Percentiles rank a stretch among this genome's conserved stretches.
Conservation (phyloP, 1,140 invertebrate species). For the Bombyx mandarina region DNA sequence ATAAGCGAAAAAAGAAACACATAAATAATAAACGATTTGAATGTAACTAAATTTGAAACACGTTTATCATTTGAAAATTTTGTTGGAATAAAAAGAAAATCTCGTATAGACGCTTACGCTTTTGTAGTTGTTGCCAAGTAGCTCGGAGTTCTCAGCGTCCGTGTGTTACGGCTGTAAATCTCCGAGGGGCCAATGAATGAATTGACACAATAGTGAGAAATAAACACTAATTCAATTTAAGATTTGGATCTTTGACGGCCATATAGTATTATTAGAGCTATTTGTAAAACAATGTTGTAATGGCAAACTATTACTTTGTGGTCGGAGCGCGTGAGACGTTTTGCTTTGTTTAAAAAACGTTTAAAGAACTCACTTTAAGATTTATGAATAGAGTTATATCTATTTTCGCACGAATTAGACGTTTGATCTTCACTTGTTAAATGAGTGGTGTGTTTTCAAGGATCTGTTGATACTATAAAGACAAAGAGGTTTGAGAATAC, state of each 20-base stretch:
- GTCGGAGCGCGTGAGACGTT: slow-evolving; percentile 13
- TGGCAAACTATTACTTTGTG: slow-evolving; percentile 27
- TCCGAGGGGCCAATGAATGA: slow-evolving; percentile 22
- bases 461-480: no score
- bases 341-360: slow-evolving; percentile 8
- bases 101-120: neutral
- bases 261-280: slow-evolving; percentile 39
- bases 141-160: neutral
- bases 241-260: slow-evolving; percentile 35
- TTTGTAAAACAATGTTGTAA: slow-evolving; percentile 38
- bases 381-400: slow-evolving; percentile 24
- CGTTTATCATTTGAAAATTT: no score
- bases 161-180: slow-evolving; percentile 22
- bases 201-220: slow-evolving; percentile 45
- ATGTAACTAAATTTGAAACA: no score
- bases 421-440: no score
- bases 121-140: slow-evolving; percentile 1
- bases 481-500: no score
- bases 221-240: slow-evolving; percentile 29
- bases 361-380: slow-evolving; percentile 2
- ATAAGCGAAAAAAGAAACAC: no score
- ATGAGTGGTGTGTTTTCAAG: no score
- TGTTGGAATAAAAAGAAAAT: no score
- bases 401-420: slow-evolving; percentile 8
- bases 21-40: no score